Evolutionary conservation across 2,113 vertebrate species (phyloP).

Genomic region (Catharus bicknelli): DNA sequence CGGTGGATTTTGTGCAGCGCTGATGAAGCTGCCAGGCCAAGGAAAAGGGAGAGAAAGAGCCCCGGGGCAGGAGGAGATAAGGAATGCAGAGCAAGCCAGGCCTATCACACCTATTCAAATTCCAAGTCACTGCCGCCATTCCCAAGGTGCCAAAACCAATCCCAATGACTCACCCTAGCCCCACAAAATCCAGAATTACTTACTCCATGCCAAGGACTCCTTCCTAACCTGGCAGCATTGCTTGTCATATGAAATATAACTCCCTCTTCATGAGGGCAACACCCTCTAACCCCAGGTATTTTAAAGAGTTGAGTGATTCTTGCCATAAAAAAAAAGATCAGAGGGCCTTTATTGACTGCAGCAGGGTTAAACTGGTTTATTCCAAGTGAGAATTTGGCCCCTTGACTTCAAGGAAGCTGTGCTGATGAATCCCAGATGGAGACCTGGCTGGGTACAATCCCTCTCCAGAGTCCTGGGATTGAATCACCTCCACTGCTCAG

Average conservation of each 20-base stretch:
- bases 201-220: background rate
- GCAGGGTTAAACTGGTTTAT: background rate
- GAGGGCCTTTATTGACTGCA: conserved; percentile 27
- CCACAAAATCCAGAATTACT: background rate
- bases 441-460: background rate
- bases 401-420: conserved; percentile 13
- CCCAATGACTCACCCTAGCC: background rate
- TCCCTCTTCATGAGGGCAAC: background rate
- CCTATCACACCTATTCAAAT: background rate
- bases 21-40: background rate
- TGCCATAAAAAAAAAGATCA: conserved; percentile 13
- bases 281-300: background rate
- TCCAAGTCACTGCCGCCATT: no score
- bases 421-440: conserved; percentile 34
- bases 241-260: background rate
- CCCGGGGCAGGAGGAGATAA: background rate
- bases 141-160: background rate
- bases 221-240: background rate
- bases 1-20: background rate
- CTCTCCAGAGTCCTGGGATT: background rate
- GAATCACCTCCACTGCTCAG: background rate
- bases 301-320: background rate
- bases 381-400: conserved; percentile 47
- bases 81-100: background rate
- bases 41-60: background rate